Base-by-base conservation (phyloP, 2,888 invertebrate genomes). In the Tetragnatha montana region DNA sequence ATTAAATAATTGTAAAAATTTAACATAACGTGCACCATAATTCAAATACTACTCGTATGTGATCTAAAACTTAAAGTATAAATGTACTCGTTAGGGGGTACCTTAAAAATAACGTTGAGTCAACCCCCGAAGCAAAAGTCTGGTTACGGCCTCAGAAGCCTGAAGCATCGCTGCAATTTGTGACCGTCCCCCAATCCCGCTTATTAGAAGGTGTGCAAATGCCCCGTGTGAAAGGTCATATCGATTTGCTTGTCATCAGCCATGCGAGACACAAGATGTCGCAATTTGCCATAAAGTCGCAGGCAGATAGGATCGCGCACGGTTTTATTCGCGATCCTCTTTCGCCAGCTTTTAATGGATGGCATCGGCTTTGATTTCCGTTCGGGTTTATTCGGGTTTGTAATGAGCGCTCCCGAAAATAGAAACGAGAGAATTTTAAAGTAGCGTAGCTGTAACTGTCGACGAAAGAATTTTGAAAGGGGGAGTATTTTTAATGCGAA, bases 191-290 rank as follows among this genome's bases (percentile, higher is more conserved):
- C 68, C 35, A 69, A 75, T 75, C 83, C 60, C 47, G 69, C 83
- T 71, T 71, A 22, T 78, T 85, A 78, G 47, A 78, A 85, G 70
- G 51, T 79, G 85, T 51, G 78, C 85, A 70, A 71, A 85, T 78
- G 51, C 78, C 78, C 51, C 35, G 21, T 79, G 79, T 51, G 19
- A 85, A 79, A 79, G 85, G 85, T 85, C 78, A 85, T 35, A 85
- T 85, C 85, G 85, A 85, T 85, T 81, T 73, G 73, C 73, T 12
- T 73, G 22, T 73, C 19, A 73, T 73, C 83, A 76, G 68, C 68
- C 35, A 49, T 49, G 75, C 68, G 83, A 76, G 68, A 14, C 35
- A 35, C 35, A 35, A 68, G 35, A 69, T 21, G 47, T 68, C 50
- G 83, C 49, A 47, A 84, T 76, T 84, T 81, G 80, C 80, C 71